Evolutionary conservation across 2,113 vertebrate species (phyloP).

Genomic region (Acrocephalus arundinaceus): DNA sequence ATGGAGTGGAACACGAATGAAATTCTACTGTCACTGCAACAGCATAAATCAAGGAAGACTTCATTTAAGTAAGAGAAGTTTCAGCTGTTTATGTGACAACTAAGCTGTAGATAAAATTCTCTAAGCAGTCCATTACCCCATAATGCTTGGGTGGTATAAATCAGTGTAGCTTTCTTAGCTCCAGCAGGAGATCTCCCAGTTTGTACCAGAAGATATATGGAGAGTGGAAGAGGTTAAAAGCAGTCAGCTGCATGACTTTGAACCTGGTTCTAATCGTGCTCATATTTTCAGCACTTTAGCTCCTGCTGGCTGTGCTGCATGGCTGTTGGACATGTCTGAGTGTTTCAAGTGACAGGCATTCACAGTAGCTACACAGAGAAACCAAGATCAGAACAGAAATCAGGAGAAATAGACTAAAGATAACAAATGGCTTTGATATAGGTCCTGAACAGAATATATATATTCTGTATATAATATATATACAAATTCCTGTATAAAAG

Average conservation of each 20-base stretch:
- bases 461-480: too few relatives aligned
- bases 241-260: background rate
- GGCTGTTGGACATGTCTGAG: background rate
- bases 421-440: background rate
- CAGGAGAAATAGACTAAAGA: background rate
- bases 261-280: background rate
- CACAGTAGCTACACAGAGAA: background rate
- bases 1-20: background rate
- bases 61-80: background rate
- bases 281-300: background rate
- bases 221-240: background rate
- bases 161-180: background rate
- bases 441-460: background rate
- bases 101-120: background rate
- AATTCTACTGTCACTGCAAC: background rate
- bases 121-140: background rate
- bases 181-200: background rate
- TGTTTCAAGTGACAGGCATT: background rate
- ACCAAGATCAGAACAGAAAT: background rate
- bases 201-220: background rate
- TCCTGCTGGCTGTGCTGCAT: background rate
- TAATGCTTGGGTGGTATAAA: background rate
- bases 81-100: constrained; percentile 21
- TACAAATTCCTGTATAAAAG: background rate
- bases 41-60: constrained; percentile 6